Conservation (phyloP, 2,797 vertebrate genomes). For the Neoniphon sammara region DNA sequence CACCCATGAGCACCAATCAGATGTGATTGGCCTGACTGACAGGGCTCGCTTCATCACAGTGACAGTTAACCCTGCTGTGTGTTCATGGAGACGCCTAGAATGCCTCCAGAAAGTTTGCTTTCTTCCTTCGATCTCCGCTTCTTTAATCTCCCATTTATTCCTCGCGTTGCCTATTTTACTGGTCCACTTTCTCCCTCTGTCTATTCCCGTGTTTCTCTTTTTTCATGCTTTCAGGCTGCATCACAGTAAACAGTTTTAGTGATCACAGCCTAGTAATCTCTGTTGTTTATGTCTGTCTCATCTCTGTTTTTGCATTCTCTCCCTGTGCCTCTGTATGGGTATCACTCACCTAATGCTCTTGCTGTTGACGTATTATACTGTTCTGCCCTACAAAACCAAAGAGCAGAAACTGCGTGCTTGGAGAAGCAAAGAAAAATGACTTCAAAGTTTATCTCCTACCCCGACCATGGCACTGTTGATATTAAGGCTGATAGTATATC, state of each 20-base stretch:
- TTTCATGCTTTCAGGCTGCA: constrained; percentile 58
- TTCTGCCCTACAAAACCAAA: constrained; percentile 27
- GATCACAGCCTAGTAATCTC: constrained; percentile 66
- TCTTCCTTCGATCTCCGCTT: constrained; percentile 52
- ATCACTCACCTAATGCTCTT: constrained; percentile 42
- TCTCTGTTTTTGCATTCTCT: constrained; percentile 36
- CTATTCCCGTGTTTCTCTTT: constrained; percentile 50
- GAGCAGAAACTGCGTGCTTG: too few relatives aligned
- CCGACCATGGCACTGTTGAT: constrained; percentile 26
- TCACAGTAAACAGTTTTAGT: constrained; percentile 63
- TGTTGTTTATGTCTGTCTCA: constrained; percentile 57
- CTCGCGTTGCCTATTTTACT: constrained; percentile 42
- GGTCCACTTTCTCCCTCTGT: constrained; percentile 61
- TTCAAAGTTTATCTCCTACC: constrained; percentile 49
- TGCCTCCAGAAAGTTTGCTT: constrained; percentile 74
- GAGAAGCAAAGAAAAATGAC: too few relatives aligned
- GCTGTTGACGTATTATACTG: constrained; percentile 50
- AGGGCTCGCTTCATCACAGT: constrained; percentile 80
- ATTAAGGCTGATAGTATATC: constrained; percentile 59
- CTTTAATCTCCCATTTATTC: constrained; percentile 71
- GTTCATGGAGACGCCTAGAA: constrained; percentile 73
- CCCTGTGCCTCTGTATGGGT: constrained; percentile 38
- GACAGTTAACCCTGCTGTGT: constrained; percentile 81
- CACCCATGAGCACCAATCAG: constrained; percentile 84
- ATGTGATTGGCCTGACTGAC: constrained; percentile 84